These are phyloP conservation scores for Platycheirus rosarum DNA, from an alignment of 2,888 invertebrate species.

Conservation along the genomic window DNA sequence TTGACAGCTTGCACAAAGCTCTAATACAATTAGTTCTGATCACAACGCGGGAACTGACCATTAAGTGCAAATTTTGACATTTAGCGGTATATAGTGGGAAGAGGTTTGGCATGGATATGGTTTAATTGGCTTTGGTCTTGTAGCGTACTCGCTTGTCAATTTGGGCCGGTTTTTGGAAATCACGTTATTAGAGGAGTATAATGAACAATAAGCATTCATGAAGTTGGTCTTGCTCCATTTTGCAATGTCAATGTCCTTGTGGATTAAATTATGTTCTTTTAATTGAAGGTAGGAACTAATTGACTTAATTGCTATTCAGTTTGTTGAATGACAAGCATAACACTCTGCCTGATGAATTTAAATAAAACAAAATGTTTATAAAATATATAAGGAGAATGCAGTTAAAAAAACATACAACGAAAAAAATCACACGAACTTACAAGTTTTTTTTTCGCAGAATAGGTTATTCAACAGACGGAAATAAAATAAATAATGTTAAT, in stretches of 20 bases:
- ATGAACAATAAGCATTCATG: not conserved
- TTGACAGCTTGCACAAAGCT: constrained; percentile 20
- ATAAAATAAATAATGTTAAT: too few species aligned
- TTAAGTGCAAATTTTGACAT: not conserved
- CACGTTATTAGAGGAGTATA: not conserved
- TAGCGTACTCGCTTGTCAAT: not conserved
- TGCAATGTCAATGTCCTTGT: constrained; percentile 18
- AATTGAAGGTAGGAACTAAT: not conserved
- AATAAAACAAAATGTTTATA: too few species aligned
- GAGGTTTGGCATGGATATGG: too few species aligned
- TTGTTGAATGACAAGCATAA: too few species aligned
- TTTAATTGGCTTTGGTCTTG: not conserved
- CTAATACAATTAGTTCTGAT: constrained; percentile 17
- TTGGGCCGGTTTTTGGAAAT: not conserved
- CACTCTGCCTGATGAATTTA: too few species aligned
- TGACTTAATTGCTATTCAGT: too few species aligned
- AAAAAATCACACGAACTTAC: too few species aligned
- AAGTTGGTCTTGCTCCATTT: not conserved
- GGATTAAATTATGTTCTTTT: not conserved
- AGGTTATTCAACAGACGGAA: too few species aligned
- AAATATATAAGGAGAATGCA: too few species aligned
- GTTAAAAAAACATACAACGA: too few species aligned
- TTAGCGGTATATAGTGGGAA: too few species aligned
- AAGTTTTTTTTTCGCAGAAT: too few species aligned
- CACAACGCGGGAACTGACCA: not conserved